phyloP scores from a whole-genome alignment of 2,888 invertebrate genomes.

The Pilophorus perplexus region DNA sequence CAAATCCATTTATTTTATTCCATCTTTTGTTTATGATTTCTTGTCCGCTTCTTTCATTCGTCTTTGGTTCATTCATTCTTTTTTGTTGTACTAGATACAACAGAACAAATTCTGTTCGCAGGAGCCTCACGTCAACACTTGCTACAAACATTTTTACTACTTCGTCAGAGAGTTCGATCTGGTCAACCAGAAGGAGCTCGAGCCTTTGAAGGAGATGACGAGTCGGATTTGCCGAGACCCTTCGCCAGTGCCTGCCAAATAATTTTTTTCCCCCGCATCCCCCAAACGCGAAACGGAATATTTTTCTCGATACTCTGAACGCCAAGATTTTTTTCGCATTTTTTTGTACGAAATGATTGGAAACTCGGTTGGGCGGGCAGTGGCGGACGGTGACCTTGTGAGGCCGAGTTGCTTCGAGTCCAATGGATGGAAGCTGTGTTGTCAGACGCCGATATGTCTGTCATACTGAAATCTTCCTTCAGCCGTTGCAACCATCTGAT shows the following conservation, averaged over 20 bases:
- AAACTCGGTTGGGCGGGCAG: too few relatives aligned
- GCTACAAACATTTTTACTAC: conserved; percentile 92
- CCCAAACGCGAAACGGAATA: conserved; percentile 6
- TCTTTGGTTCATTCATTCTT: not conserved
- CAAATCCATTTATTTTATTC: not conserved
- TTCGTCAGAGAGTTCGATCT: conserved; percentile 85
- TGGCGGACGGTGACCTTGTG: too few relatives aligned
- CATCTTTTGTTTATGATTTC: not conserved
- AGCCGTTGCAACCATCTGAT: too few relatives aligned
- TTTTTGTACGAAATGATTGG: too few relatives aligned
- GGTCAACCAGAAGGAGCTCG: conserved; percentile 77
- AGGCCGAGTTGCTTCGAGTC: too few relatives aligned
- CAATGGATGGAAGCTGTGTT: too few relatives aligned
- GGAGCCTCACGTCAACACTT: conserved; percentile 91
- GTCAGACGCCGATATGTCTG: too few relatives aligned
- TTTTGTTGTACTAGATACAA: not conserved
- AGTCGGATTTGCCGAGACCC: conserved; percentile 60
- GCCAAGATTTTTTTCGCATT: not conserved
- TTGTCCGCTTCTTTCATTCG: not conserved
- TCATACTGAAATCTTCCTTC: too few relatives aligned
- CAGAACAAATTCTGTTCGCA: conserved; percentile 55
- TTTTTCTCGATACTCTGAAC: not conserved
- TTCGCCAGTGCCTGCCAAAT: conserved; percentile 28
- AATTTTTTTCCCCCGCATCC: too few relatives aligned
- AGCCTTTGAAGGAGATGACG: conserved; percentile 78